These are phyloP conservation scores for Notocelia uddmanniana DNA, from an alignment of 2,888 invertebrate species.

Conservation along the genomic window DNA sequence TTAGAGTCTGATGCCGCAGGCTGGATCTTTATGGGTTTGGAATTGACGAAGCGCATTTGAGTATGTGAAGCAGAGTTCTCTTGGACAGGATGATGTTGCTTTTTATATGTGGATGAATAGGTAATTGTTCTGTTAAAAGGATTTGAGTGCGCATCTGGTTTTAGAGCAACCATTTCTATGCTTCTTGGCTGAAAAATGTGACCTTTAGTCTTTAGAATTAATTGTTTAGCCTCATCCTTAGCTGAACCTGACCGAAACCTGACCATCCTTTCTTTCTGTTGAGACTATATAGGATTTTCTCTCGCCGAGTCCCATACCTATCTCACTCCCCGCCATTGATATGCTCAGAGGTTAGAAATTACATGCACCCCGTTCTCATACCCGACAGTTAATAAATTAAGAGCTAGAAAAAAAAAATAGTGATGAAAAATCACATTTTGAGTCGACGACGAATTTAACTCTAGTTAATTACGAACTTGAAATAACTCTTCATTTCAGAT, in stretches of 20 bases:
- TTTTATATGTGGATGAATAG: conserved; percentile 21
- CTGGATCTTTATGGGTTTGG: conserved; percentile 59
- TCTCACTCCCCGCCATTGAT: not conserved
- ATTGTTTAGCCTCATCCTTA: not conserved
- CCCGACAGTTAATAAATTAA: conserved; percentile 3
- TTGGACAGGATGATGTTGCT: conserved; percentile 13
- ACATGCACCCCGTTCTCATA: not conserved
- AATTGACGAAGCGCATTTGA: conserved; percentile 63
- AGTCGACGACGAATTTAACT: conserved; percentile 42
- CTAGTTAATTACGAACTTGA: conserved; percentile 67
- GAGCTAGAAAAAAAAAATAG: not conserved
- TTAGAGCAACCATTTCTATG: not conserved
- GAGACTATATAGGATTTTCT: too few species aligned
- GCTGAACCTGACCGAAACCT: too few species aligned
- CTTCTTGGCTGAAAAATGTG: not conserved
- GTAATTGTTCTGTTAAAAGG: conserved; percentile 15
- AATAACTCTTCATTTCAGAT: conserved; percentile 77
- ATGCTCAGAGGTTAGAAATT: too few species aligned
- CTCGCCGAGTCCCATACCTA: too few species aligned
- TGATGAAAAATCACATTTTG: conserved; percentile 33
- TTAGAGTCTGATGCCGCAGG: conserved; percentile 56
- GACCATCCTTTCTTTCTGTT: too few species aligned
- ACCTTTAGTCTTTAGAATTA: not conserved
- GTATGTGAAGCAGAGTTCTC: conserved; percentile 9
- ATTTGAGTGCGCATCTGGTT: not conserved